phyloP scores from a whole-genome alignment of 2,888 invertebrate genomes.

The Hirtodrosophila alboralis region DNA sequence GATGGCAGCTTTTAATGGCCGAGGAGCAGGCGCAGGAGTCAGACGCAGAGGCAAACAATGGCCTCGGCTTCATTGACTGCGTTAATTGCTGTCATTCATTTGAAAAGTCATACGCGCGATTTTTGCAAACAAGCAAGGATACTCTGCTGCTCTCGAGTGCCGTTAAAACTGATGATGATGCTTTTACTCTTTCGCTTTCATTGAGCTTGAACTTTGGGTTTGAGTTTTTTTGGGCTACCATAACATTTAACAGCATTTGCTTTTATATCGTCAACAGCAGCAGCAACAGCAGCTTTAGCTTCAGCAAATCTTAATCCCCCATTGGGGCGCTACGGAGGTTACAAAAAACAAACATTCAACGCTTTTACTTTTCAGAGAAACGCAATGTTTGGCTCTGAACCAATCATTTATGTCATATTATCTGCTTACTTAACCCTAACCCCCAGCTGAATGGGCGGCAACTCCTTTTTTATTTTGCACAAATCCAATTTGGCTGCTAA shows the following conservation, averaged over 20 bases:
- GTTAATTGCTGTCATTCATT: conserved; percentile 80
- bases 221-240: conserved; percentile 24
- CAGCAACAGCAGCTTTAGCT: conserved; percentile 28
- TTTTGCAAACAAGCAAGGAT: conserved; percentile 37
- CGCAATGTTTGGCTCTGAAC: conserved; percentile 8
- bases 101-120: conserved; percentile 72
- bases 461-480: conserved; percentile 43
- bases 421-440: conserved; percentile 48
- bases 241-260: conserved; percentile 49
- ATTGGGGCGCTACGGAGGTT: conserved; percentile 14
- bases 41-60: conserved; percentile 63
- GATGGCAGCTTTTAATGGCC: conserved; percentile 64
- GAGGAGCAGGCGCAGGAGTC: background rate
- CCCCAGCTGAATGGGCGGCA: conserved; percentile 19
- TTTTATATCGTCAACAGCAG: conserved; percentile 48
- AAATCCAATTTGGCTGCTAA: conserved; percentile 80
- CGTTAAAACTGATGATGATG: conserved; percentile 76
- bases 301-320: conserved; percentile 51
- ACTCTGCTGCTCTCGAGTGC: conserved; percentile 29
- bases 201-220: conserved; percentile 11
- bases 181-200: conserved; percentile 66
- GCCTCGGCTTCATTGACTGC: conserved; percentile 70
- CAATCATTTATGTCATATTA: conserved; percentile 63
- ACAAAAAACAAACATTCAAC: conserved; percentile 56
- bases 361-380: conserved; percentile 44